Evolutionary conservation across 1,140 invertebrate species (phyloP), one percentile per base, ranked within the genome.

Genomic region (Triops cancriformis): DNA sequence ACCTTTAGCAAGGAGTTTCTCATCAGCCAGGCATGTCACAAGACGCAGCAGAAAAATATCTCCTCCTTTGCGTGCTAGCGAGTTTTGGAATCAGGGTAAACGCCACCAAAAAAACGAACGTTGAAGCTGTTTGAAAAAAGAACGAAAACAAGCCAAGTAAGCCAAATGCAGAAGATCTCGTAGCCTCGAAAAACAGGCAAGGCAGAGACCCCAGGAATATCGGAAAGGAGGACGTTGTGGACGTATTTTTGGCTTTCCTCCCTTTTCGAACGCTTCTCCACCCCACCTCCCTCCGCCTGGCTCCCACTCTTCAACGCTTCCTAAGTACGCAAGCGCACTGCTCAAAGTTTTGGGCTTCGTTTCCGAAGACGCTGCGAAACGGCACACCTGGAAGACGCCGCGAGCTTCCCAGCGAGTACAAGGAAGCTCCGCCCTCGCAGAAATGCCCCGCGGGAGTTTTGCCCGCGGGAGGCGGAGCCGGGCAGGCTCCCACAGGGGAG

Each of bases 11-110:
- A 37, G 51, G 51, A 64, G 51, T 64, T 64, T 64, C 51, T 64
- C 51, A 64, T 64, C 51, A 64, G 51, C 51, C 14, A 64, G 51
- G 51, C 51, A 64, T 64, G 51, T 64, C 51, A 64, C 51, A 64
- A 64, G 51, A 64, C 51, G 51, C 10, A 23, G 51, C 51, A 14
- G 23, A 23, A 64, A 45, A 64, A 64, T 64, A 14, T 14, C 51
- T 9, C 51, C 18, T 64, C 18, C 51, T 14, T 64, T 64, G 51
- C 18, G 9, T 37, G 31, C 31, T 37, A 37, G 31, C 2, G 31
- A 37, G 31, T 37, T 37, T 37, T 7, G 31, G 31, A 37, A 37
- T 37, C 7, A 7, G 31, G 2, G 31, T 37, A 37, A 37, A 4
- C 2, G 2, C 31, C 7, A 37, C 31, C 31, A 37, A 37, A 37